phyloP scores from a whole-genome alignment of 2,888 invertebrate genomes.

The Platycheirus albimanus region DNA sequence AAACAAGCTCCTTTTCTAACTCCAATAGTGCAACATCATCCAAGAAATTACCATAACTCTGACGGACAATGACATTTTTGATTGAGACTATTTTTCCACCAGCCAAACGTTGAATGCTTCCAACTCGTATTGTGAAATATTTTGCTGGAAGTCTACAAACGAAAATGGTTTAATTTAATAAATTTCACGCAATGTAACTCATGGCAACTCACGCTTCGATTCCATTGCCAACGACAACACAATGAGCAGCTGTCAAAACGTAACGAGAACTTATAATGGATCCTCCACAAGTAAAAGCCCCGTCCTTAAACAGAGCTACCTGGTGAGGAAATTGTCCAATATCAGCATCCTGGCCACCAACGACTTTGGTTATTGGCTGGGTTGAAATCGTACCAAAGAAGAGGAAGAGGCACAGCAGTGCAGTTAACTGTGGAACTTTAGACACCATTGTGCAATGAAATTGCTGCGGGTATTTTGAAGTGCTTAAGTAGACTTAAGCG shows the following conservation, averaged over 20 bases:
- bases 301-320: constrained; percentile 60
- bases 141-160: constrained; percentile 73
- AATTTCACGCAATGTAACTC: not conserved
- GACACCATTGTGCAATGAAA: not conserved
- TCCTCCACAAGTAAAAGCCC: constrained; percentile 77
- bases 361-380: constrained; percentile 71
- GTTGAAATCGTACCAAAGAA: not conserved
- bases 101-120: constrained; percentile 74
- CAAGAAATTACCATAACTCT: constrained; percentile 73
- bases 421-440: not conserved
- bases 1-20: constrained; percentile 72
- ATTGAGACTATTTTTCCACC: constrained; percentile 76
- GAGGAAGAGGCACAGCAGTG: not conserved
- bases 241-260: constrained; percentile 80
- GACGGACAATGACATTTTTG: constrained; percentile 75
- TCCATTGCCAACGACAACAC: constrained; percentile 76
- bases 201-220: constrained; percentile 30
- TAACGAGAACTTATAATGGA: constrained; percentile 77
- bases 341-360: constrained; percentile 80
- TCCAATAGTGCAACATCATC: constrained; percentile 79
- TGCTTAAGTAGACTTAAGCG: not conserved
- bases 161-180: not conserved
- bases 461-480: not conserved
- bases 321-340: constrained; percentile 81
- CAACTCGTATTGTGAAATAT: constrained; percentile 76